Evolutionary conservation across 2,888 invertebrate species (phyloP).

Genomic region (Drosophila birchii): DNA sequence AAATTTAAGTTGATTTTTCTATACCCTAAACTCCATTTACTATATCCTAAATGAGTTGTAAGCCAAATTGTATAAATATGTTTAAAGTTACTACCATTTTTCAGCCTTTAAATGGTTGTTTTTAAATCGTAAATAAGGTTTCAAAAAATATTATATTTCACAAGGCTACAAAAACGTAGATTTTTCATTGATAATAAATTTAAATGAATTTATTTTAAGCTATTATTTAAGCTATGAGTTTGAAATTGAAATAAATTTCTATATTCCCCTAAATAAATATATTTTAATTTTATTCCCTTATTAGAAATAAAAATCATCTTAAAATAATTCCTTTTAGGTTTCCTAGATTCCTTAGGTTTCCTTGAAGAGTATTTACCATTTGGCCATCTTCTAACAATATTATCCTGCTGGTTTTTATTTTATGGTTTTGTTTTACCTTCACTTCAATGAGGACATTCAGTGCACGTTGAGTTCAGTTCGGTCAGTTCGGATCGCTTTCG

Average conservation of each 20-base stretch:
- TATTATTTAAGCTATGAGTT: too few relatives aligned
- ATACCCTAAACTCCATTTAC: slow-evolving; percentile 7
- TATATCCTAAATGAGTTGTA: neutral
- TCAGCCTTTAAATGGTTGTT: neutral
- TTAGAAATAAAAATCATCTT: neutral
- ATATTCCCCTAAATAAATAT: neutral
- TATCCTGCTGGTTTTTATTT: slow-evolving; percentile 22
- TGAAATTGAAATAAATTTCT: neutral
- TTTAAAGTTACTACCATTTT: too few relatives aligned
- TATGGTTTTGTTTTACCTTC: slow-evolving; percentile 58
- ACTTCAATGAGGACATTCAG: slow-evolving; percentile 78
- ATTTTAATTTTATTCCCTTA: neutral
- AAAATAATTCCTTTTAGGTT: neutral
- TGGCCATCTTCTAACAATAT: neutral
- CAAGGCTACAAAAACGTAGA: neutral
- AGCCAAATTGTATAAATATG: neutral
- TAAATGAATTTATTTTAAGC: neutral
- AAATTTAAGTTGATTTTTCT: neutral
- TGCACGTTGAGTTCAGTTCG: slow-evolving; percentile 65
- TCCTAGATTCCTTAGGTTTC: neutral
- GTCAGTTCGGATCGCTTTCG: slow-evolving; percentile 30
- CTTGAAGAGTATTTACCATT: slow-evolving; percentile 12
- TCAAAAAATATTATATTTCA: neutral
- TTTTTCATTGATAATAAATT: neutral
- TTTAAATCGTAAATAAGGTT: neutral